Evolutionary conservation across 2,888 invertebrate species (phyloP).

Genomic region (Camptogramma bilineatum): DNA sequence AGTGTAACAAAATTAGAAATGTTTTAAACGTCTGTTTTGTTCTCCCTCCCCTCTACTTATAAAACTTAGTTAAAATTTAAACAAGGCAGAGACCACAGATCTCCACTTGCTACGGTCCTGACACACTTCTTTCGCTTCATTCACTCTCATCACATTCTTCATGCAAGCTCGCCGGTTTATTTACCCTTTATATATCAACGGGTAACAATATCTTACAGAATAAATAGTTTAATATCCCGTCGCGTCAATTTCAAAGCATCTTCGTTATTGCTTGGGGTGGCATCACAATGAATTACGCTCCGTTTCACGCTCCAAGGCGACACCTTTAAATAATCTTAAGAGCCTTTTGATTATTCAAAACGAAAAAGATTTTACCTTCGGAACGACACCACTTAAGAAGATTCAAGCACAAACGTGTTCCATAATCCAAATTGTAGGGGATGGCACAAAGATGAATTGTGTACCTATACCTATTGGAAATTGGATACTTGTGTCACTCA

Average conservation of each 20-base stretch:
- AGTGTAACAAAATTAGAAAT: background rate
- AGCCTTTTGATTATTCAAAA: constrained; percentile 18
- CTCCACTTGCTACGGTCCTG: no score
- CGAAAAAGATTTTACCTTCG: constrained; percentile 28
- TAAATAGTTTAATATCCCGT: background rate
- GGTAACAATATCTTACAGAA: background rate
- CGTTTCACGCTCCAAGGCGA: constrained; percentile 2
- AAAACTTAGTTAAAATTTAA: no score
- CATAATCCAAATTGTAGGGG: constrained; percentile 39
- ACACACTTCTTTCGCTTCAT: no score
- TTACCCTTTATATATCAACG: background rate
- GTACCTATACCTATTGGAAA: constrained; percentile 19
- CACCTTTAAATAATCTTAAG: constrained; percentile 16
- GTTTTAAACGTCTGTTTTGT: background rate
- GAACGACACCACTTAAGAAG: constrained; percentile 26
- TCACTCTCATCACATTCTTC: no score
- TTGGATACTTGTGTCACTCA: constrained; percentile 8
- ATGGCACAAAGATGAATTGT: constrained; percentile 32
- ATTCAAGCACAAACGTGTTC: constrained; percentile 33
- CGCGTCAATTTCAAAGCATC: constrained; percentile 2
- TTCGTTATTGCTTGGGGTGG: constrained; percentile 1
- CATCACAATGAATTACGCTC: constrained; percentile 4
- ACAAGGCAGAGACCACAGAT: no score
- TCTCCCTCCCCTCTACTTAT: no score
- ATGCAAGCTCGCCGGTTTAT: no score